phyloP scores from a whole-genome alignment of 2,888 invertebrate genomes.

The Trachelus tabidus region DNA sequence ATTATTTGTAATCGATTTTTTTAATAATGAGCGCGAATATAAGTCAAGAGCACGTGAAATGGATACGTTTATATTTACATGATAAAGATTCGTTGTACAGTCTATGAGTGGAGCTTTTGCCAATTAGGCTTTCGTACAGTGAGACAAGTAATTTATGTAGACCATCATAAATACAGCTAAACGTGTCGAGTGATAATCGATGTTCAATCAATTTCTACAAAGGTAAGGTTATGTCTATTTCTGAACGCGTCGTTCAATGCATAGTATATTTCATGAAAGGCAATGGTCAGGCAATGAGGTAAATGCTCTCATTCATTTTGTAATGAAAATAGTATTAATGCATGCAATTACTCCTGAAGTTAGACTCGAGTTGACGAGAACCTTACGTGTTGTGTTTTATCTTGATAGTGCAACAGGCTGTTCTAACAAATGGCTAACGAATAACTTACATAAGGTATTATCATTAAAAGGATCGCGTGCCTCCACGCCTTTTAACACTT shows the following conservation, averaged over 20 bases:
- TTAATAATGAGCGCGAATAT: neutral
- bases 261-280: neutral
- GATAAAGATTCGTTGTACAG: neutral
- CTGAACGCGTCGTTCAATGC: too few species aligned
- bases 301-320: neutral
- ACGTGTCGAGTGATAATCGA: neutral
- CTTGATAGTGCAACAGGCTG: neutral
- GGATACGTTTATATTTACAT: neutral
- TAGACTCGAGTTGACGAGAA: neutral
- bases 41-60: neutral
- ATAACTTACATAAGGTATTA: neutral
- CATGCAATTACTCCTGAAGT: neutral
- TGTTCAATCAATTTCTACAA: neutral
- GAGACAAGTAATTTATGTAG: neutral
- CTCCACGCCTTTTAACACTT: neutral
- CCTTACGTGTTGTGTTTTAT: neutral
- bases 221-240: neutral
- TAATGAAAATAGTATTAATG: neutral
- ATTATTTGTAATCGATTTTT: neutral
- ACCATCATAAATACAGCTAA: neutral
- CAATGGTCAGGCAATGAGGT: neutral
- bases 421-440: neutral
- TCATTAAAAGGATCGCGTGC: neutral
- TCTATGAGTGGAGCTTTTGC: neutral
- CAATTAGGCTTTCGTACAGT: neutral